Evolutionary conservation across 2,797 vertebrate species (phyloP).

Genomic region (Anguilla anguilla): DNA sequence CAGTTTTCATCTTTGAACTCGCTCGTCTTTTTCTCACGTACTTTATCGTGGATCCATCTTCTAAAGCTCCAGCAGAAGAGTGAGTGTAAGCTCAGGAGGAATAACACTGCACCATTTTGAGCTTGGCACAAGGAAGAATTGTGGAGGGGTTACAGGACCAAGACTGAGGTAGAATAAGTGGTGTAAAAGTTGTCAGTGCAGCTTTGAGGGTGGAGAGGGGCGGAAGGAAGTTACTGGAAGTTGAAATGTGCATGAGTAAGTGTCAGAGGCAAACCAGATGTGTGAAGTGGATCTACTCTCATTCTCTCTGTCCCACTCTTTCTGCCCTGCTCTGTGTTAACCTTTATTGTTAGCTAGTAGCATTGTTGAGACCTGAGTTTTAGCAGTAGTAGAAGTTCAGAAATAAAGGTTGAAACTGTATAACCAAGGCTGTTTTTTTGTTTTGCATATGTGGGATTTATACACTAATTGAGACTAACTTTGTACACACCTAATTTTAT

Average conservation of each 20-base stretch:
- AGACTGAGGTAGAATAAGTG: slow-evolving; percentile 37
- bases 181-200: slow-evolving; percentile 22
- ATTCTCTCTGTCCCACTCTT: slow-evolving; percentile 9
- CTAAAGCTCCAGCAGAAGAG: neutral
- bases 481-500: neutral
- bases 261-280: slow-evolving; percentile 61
- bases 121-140: slow-evolving; percentile 7
- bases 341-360: slow-evolving; percentile 35
- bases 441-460: neutral
- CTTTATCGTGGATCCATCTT: neutral
- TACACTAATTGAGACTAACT: slow-evolving; percentile 8
- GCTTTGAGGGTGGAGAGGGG: slow-evolving; percentile 52
- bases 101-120: neutral
- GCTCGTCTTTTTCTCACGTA: slow-evolving; percentile 17
- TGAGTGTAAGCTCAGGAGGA: neutral
- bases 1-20: slow-evolving; percentile 50
- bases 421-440: slow-evolving; percentile 38
- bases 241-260: slow-evolving; percentile 61
- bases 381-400: slow-evolving; percentile 32
- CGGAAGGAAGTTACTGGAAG: slow-evolving; percentile 65
- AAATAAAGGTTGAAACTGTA: slow-evolving; percentile 34
- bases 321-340: slow-evolving; percentile 25
- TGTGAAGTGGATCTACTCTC: slow-evolving; percentile 33
- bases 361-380: slow-evolving; percentile 31
- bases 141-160: slow-evolving; percentile 43